Evolutionary conservation across 1,140 invertebrate species (phyloP).

Genomic region (Drosophila pandora): DNA sequence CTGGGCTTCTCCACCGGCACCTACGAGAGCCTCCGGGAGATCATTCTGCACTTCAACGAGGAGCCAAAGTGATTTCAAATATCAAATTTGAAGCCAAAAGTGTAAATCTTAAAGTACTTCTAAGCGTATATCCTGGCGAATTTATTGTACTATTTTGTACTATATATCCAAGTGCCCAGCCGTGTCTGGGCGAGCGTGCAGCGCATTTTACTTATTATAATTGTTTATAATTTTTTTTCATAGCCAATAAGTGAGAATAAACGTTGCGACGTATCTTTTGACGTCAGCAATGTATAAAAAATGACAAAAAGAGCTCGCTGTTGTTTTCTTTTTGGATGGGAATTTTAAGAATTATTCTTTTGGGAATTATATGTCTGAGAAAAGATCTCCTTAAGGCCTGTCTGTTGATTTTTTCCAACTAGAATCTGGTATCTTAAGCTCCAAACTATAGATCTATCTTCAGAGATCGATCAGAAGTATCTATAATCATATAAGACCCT

Average conservation of each 20-base stretch:
- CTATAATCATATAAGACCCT: too few species aligned
- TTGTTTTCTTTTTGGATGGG: not conserved
- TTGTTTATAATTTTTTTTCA: slow-evolving; percentile 28
- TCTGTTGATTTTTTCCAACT: too few species aligned
- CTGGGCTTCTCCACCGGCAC: slow-evolving; percentile 90
- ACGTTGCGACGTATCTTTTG: slow-evolving; percentile 44
- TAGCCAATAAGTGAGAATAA: slow-evolving; percentile 45
- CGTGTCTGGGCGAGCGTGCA: slow-evolving; percentile 21
- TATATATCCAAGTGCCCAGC: slow-evolving; percentile 18
- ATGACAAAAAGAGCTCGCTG: slow-evolving; percentile 9
- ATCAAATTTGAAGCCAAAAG: not conserved
- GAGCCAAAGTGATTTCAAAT: slow-evolving; percentile 44
- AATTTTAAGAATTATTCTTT: not conserved
- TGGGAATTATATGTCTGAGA: not conserved
- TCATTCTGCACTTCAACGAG: slow-evolving; percentile 84
- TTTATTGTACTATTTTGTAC: not conserved
- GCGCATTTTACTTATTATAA: slow-evolving; percentile 49
- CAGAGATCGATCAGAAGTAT: too few species aligned
- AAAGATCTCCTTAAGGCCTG: too few species aligned
- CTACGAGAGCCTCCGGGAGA: slow-evolving; percentile 88
- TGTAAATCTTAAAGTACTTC: not conserved
- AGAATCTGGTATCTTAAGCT: too few species aligned
- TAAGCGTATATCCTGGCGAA: not conserved
- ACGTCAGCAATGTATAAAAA: slow-evolving; percentile 26
- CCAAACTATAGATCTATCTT: too few species aligned